Evolutionary conservation across 2,797 vertebrate genomes (phyloP), one percentile per base, ranked within the genome.

Genomic region (Arctocebus calabarensis): DNA sequence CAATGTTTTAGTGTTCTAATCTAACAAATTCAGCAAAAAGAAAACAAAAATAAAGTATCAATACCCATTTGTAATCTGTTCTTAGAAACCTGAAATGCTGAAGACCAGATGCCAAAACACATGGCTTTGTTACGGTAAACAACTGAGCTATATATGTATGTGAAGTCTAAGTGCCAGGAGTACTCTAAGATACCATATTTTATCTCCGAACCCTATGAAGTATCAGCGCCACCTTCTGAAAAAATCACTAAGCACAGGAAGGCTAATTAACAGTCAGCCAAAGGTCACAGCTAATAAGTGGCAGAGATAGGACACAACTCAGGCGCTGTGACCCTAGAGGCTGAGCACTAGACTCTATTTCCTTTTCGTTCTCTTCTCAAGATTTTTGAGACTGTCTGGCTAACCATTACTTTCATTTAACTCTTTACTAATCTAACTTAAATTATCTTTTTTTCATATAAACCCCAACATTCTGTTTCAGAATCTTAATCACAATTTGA

Each of bases 351-450:
- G 29, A 16, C 64, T 59, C 20, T 34, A 70, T 55, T 57, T 86
- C 45, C 40, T 70, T 86, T 94, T 64, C n/a, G 40, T 73, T 91
- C 57, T 91, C 66, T 84, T 83, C 27, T 87, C 81, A 91, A 93
- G 23, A 86, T 81, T 88, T 88, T 34, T 84, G 20, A 95, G 32
- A 61, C 0, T 88, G 45, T 27, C 43, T 59, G 7, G 7, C 43
- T 61, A 84, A 79, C 23, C 55, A 92, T 11, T 75, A 68, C 34
- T 84, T 96, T 81, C 40, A 86, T 79, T 7, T 91, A n/a, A 75
- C 27, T 91, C 48, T 52, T 52, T 52, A 52, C 48, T 52, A 52
- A 52, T 52, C 48, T 85, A 29, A 94, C 20, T 74, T 70, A 73
- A 91, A 83, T 32, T 74, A 8, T 45, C 45, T 45, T 52, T 77